A percentile compares a stretch with the other conserved stretches of the same genome.
phyloP scores from a whole-genome alignment of 1,140 invertebrate genomes.

The Neodiprion lecontei region DNA sequence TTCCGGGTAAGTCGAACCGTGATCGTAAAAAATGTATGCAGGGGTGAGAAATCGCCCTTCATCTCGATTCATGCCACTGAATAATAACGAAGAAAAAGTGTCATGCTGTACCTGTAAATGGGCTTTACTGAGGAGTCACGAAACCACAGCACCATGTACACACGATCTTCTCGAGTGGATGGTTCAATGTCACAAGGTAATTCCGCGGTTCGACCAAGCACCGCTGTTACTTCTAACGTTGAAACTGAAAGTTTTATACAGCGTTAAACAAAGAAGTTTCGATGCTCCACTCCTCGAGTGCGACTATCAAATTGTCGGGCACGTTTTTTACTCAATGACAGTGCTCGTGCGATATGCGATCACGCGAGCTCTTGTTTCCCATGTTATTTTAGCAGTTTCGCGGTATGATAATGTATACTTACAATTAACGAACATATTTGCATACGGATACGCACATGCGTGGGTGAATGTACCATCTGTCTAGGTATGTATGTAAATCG shows the following conservation, averaged over 20 bases:
- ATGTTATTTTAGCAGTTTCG: no score
- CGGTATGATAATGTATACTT: no score
- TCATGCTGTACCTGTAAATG: conserved; percentile 76
- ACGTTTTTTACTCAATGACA: no score
- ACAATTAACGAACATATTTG: no score
- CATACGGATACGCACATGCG: no score
- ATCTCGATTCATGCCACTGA: background rate
- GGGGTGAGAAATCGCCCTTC: background rate
- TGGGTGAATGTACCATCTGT: no score
- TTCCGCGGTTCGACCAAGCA: conserved; percentile 77
- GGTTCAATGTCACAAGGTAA: conserved; percentile 87
- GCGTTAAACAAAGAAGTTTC: no score
- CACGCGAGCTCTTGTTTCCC: no score
- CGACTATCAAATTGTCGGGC: no score
- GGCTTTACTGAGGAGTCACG: conserved; percentile 82
- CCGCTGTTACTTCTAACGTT: conserved; percentile 77
- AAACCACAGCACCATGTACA: conserved; percentile 92
- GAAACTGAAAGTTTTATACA: conserved; percentile 66
- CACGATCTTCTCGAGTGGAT: conserved; percentile 76
- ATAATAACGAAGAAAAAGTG: conserved; percentile 39
- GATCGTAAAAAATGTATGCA: background rate
- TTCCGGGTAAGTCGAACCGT: conserved; percentile 12
- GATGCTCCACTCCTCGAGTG: no score
- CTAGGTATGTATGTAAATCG: background rate
- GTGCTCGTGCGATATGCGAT: no score